Evolutionary conservation across 2,113 vertebrate species (phyloP).

Genomic region (Daubentonia madagascariensis): DNA sequence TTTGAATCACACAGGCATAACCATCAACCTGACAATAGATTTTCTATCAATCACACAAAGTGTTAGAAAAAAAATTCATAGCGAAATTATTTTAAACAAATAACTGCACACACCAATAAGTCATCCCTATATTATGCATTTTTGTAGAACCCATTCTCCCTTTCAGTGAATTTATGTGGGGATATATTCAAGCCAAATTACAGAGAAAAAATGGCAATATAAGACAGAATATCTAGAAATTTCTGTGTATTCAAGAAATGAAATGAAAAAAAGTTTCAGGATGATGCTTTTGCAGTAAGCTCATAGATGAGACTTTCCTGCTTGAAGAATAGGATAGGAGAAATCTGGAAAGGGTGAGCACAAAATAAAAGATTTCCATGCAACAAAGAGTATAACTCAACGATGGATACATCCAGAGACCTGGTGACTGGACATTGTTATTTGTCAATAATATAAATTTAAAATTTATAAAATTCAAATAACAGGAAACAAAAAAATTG

Average conservation of each 20-base stretch:
- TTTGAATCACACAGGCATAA: neutral
- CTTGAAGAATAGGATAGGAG: neutral
- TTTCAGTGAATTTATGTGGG: neutral
- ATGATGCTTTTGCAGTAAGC: neutral
- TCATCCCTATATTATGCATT: neutral
- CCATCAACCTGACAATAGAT: neutral
- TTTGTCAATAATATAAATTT: neutral
- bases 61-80: neutral
- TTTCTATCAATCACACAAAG: neutral
- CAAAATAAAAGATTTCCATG: neutral
- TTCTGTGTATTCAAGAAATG: neutral
- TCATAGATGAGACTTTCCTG: neutral
- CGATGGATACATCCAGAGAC: neutral
- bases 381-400: neutral
- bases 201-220: neutral
- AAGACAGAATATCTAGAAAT: neutral
- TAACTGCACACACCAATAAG: neutral
- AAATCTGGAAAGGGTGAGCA: neutral
- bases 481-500: neutral
- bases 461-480: neutral
- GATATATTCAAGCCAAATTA: neutral
- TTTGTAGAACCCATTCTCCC: accelerated
- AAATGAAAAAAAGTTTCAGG: neutral
- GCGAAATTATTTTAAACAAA: neutral
- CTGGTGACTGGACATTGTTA: neutral